These are phyloP conservation scores for Epicampocera succincta DNA, from an alignment of 2,888 invertebrate species.

Conservation along the genomic window DNA sequence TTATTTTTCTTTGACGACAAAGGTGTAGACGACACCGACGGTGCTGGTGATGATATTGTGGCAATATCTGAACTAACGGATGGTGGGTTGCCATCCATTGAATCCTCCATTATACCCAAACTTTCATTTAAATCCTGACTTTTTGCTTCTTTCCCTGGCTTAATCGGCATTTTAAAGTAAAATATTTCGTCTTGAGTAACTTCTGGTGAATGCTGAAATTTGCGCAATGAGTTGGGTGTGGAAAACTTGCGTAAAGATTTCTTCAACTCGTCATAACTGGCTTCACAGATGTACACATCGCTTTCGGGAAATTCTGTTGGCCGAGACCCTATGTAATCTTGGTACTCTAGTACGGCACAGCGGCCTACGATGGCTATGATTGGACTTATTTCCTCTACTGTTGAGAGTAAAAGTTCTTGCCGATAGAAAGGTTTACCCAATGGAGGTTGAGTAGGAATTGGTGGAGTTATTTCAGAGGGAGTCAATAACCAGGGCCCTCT, in stretches of 20 bases:
- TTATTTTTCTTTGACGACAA: slow-evolving; percentile 84
- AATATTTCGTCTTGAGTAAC: slow-evolving; percentile 97
- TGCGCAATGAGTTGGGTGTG: slow-evolving; percentile 85
- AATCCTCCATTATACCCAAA: slow-evolving; percentile 87
- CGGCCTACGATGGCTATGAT: slow-evolving; percentile 95
- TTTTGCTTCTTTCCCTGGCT: slow-evolving; percentile 82
- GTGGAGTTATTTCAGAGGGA: slow-evolving; percentile 90
- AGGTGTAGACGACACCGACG: slow-evolving; percentile 81
- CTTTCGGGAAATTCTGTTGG: slow-evolving; percentile 96
- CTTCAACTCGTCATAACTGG: slow-evolving; percentile 93
- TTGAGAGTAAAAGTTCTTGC: slow-evolving; percentile 95
- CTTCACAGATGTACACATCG: slow-evolving; percentile 96
- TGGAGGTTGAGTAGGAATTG: slow-evolving; percentile 85
- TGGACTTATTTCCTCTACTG: slow-evolving; percentile 95
- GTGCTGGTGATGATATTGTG: slow-evolving; percentile 83
- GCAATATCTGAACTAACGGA: slow-evolving; percentile 92
- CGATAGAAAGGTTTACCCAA: slow-evolving; percentile 92
- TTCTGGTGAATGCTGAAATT: slow-evolving; percentile 89
- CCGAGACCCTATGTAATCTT: slow-evolving; percentile 94
- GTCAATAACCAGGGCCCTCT: slow-evolving; percentile 96
- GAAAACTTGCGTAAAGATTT: slow-evolving; percentile 87
- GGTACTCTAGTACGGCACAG: slow-evolving; percentile 94
- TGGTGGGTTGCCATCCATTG: slow-evolving; percentile 89
- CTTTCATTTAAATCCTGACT: slow-evolving; percentile 74
- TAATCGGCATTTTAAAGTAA: slow-evolving; percentile 87